Percentiles rank a stretch among this genome's conserved stretches.
phyloP scores from a whole-genome alignment of 92 coral and sea anemone genomes.

The Palythoa grandiflora region DNA sequence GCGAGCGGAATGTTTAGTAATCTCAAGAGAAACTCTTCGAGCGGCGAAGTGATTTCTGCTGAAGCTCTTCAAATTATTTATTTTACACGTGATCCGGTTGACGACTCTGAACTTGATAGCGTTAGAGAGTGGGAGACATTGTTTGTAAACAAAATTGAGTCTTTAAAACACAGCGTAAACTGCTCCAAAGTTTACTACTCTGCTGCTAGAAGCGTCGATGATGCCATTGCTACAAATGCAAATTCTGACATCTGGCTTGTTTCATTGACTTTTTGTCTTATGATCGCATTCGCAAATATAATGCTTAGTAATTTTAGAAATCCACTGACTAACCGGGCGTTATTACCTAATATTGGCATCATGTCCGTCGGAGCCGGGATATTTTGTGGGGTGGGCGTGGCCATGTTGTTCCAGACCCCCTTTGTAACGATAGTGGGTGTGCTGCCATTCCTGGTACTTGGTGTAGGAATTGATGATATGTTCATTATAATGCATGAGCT shows the following conservation, averaged over 20 bases:
- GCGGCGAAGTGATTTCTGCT: constrained; percentile 60
- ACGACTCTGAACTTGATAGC: constrained; percentile 34
- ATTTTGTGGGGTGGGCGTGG: constrained; percentile 66
- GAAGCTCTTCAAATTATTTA: constrained; percentile 76
- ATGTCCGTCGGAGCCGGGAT: constrained; percentile 70
- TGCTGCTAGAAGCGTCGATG: constrained; percentile 71
- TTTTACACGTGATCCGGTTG: constrained; percentile 57
- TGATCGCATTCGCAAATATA: constrained; percentile 65
- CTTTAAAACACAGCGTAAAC: constrained; percentile 39
- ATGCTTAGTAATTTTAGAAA: constrained; percentile 65
- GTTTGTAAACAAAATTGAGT: constrained; percentile 44
- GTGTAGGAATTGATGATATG: constrained; percentile 82
- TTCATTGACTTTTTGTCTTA: constrained; percentile 63
- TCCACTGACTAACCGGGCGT: constrained; percentile 78
- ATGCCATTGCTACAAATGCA: constrained; percentile 67
- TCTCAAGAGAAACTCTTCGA: constrained; percentile 18
- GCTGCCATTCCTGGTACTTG: constrained; percentile 77
- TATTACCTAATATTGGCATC: constrained; percentile 71
- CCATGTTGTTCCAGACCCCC: constrained; percentile 68
- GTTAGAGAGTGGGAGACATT: constrained; percentile 54
- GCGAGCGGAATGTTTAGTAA: constrained; percentile 63
- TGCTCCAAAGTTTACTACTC: constrained; percentile 55
- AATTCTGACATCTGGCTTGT: constrained; percentile 68
- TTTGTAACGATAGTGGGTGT: constrained; percentile 75
- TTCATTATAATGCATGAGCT: constrained; percentile 76